Evolutionary conservation across 2,113 vertebrate genomes (phyloP).

Genomic region (Phalacrocorax aristotelis): DNA sequence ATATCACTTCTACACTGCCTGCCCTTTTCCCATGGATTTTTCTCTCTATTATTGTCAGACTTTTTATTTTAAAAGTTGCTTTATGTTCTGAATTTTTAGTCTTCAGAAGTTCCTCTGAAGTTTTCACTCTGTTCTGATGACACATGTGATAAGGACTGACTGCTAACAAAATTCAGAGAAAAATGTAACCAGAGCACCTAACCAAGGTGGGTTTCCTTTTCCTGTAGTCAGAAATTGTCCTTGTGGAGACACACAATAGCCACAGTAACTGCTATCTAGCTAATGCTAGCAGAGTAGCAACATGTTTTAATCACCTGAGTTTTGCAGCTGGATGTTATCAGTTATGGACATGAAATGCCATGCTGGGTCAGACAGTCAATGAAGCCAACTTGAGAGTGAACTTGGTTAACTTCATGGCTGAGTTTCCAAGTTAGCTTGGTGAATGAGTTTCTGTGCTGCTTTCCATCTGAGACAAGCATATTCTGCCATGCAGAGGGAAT

Average conservation of each 20-base stretch:
- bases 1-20: neutral
- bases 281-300: neutral
- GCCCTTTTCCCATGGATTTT: neutral
- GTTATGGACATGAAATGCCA: neutral
- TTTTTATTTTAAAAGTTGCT: neutral
- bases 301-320: neutral
- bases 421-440: neutral
- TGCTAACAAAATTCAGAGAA: constrained; percentile 78
- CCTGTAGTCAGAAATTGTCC: constrained; percentile 71
- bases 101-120: constrained; percentile 10
- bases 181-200: constrained; percentile 73
- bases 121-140: constrained; percentile 41
- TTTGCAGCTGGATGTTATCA: neutral
- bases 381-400: neutral
- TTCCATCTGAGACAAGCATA: neutral
- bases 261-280: neutral
- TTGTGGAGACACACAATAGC: neutral
- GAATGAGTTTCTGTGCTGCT: neutral
- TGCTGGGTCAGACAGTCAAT: neutral
- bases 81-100: neutral
- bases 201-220: constrained; percentile 77
- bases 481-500: neutral
- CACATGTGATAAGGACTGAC: neutral
- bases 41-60: neutral
- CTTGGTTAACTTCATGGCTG: neutral